phyloP scores from a whole-genome alignment of 2,113 vertebrate species.

The Pluvialis apricaria region DNA sequence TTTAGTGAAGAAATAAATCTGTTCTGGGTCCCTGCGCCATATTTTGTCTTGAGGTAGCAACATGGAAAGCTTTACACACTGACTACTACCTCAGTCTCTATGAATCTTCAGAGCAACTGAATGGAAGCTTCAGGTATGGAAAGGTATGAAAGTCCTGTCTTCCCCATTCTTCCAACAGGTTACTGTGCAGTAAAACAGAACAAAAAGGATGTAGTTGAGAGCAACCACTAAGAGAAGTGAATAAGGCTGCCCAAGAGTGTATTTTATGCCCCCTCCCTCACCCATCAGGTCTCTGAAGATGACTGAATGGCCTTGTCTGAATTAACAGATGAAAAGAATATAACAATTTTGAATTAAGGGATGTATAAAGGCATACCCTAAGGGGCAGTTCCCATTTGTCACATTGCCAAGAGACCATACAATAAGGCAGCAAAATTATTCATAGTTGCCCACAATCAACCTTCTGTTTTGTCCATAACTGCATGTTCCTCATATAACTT shows the following conservation, averaged over 20 bases:
- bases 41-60: constrained; percentile 53
- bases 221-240: neutral
- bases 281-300: constrained; percentile 14
- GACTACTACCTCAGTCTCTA: constrained; percentile 35
- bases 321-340: constrained; percentile 42
- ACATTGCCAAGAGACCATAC: constrained; percentile 49
- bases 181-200: constrained; percentile 33
- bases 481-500: constrained; percentile 29
- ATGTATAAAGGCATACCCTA: constrained; percentile 58
- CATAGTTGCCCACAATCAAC: constrained; percentile 46
- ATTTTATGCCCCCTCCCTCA: neutral
- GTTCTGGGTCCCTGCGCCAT: constrained; percentile 34
- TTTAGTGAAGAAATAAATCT: constrained; percentile 3
- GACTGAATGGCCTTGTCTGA: neutral
- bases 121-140: neutral
- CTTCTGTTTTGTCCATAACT: constrained; percentile 57
- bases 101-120: constrained; percentile 26
- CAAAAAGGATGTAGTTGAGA: constrained; percentile 15
- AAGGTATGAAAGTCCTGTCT: neutral
- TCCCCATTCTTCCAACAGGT: neutral
- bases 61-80: constrained; percentile 13
- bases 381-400: constrained; percentile 6
- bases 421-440: constrained; percentile 58
- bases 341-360: constrained; percentile 44
- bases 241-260: neutral